Evolutionary conservation across 2,888 invertebrate genomes (phyloP), one percentile per base, ranked within the genome.

Genomic region (Andrena minutula): DNA sequence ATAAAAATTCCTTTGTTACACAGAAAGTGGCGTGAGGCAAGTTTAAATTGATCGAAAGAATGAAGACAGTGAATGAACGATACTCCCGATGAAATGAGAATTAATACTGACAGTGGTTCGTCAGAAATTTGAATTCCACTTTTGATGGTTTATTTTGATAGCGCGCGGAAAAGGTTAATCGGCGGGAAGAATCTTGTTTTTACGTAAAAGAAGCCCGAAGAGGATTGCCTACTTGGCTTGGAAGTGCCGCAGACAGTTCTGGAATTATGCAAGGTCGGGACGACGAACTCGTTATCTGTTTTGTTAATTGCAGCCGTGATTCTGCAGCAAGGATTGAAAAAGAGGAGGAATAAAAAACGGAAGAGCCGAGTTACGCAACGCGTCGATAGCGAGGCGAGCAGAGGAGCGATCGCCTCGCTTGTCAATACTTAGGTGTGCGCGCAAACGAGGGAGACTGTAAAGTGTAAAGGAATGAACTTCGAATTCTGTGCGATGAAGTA

Each of bases 261-360:
- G 41, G 58, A 73, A 47, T 65, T 30, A 71, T 47, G 41, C 61
- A 35, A 70, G 61, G 41, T 58, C 64, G 47, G 41, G 58, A 76
- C 64, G 23, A 56, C 12, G 73, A 66, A 66, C 30, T 16, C 8
- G 12, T 74, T 74, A 74, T 77, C 64, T 65, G n/a, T 65, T 65
- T 49, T 20, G 47, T 65, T 65, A 64, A 73, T 64, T 56, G 72
- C 30, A 30, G 56, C 23, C 30, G 23, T 53, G 63, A 75, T 72
- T 56, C 4, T 10, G 28, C 28, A 28, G 16, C 16, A 23, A 23
- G 23, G 53, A 66, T 30, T 41, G 30, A 12, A 30, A 10, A 16
- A 12, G 2, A 41, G 41, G 4, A 41, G 41, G 16, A 41, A 41
- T 41, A 41, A 1, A 20, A 28, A 26, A 35, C 41, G 41, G n/a